Evolutionary conservation across 2,797 vertebrate species (phyloP).

Genomic region (Heterohyrax brucei): DNA sequence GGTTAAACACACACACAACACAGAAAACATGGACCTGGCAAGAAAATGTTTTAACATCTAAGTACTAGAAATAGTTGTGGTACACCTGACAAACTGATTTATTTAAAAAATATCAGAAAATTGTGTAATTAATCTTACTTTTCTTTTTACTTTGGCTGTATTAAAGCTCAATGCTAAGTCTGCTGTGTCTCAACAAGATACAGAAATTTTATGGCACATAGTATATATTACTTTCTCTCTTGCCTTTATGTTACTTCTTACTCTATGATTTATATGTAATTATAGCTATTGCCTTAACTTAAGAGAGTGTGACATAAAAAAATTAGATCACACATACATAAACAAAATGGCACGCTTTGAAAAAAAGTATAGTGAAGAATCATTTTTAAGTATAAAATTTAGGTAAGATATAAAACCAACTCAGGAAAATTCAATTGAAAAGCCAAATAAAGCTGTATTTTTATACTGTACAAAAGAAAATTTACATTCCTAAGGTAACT

Average conservation of each 20-base stretch:
- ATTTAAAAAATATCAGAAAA: constrained; percentile 39
- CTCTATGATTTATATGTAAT: constrained; percentile 40
- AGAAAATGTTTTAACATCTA: constrained; percentile 48
- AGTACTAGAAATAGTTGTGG: constrained; percentile 17
- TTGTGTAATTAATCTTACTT: constrained; percentile 43
- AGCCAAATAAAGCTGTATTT: constrained; percentile 86
- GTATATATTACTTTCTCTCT: constrained; percentile 44
- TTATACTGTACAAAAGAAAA: constrained; percentile 73
- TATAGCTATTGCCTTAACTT: constrained; percentile 65
- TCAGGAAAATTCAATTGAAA: constrained; percentile 76
- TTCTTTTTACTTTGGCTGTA: constrained; percentile 28
- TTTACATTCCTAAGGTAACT: constrained; percentile 81
- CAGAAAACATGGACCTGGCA: background rate
- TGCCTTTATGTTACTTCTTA: constrained; percentile 47
- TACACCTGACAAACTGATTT: constrained; percentile 58
- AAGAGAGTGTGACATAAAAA: constrained; percentile 42
- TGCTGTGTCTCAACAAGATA: constrained; percentile 39
- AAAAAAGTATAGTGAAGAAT: constrained; percentile 52
- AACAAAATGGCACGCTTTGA: constrained; percentile 63
- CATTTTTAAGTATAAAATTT: constrained; percentile 65
- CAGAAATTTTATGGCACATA: background rate
- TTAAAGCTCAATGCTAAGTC: constrained; percentile 62
- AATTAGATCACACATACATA: constrained; percentile 55
- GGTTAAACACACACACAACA: background rate
- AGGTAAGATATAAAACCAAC: constrained; percentile 75